Percentiles rank a stretch among this genome's conserved stretches.
phyloP scores from a whole-genome alignment of 2,113 vertebrate genomes.

The Centropus bengalensis region DNA sequence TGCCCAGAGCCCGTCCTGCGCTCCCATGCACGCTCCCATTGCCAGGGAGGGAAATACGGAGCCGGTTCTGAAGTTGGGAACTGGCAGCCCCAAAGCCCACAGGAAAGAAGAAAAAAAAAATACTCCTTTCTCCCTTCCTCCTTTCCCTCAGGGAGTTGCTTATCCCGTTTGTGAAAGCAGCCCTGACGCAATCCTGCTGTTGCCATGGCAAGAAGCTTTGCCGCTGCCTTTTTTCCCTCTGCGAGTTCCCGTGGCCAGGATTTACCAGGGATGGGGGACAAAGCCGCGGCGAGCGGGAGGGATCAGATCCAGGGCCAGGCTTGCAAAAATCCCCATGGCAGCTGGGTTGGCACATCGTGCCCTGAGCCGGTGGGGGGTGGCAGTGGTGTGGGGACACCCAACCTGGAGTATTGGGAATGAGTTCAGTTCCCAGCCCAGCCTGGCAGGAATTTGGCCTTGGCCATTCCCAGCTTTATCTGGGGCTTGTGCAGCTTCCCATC shows the following conservation, averaged over 20 bases:
- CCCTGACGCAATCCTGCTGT: constrained; percentile 19
- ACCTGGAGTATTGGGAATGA: fast-evolving
- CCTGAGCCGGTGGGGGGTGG: not conserved
- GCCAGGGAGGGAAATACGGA: not conserved
- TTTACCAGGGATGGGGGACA: not conserved
- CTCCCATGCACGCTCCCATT: fast-evolving
- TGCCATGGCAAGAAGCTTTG: constrained; percentile 24
- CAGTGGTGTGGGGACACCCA: not conserved
- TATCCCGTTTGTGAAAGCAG: not conserved
- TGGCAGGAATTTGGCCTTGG: not conserved
- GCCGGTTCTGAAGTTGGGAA: not conserved
- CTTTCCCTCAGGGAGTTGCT: constrained; percentile 8
- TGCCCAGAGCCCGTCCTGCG: not conserved
- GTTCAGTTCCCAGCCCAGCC: not conserved
- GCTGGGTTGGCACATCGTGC: not conserved
- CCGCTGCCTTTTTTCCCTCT: not conserved
- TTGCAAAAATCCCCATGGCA: not conserved
- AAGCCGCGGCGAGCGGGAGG: not conserved
- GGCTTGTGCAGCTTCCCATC: not conserved
- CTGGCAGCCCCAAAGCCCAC: not conserved
- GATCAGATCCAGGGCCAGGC: not conserved
- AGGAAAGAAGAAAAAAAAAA: not conserved
- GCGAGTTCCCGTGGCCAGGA: not conserved
- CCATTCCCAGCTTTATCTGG: not conserved
- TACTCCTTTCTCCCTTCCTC: not conserved